phyloP scores from a whole-genome alignment of 2,888 invertebrate genomes.

The Torymus texanus region DNA sequence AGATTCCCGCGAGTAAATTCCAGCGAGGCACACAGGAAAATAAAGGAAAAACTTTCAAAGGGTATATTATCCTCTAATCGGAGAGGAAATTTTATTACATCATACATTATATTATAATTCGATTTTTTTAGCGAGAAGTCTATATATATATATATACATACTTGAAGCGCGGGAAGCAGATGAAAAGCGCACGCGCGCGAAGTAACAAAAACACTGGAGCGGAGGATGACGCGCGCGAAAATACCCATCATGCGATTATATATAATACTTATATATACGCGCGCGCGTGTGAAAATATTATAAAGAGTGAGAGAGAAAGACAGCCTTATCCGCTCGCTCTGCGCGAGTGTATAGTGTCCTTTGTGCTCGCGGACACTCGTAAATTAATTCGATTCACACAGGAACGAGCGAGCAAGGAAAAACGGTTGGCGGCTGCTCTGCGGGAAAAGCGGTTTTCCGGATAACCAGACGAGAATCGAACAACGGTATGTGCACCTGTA shows the following conservation, averaged over 20 bases:
- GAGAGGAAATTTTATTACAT: too few relatives aligned
- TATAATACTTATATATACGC: neutral
- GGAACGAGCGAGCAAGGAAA: too few relatives aligned
- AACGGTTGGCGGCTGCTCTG: slow-evolving; percentile 24
- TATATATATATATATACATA: too few relatives aligned
- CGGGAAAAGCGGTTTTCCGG: slow-evolving; percentile 33
- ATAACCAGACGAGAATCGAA: slow-evolving; percentile 35
- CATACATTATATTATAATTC: too few relatives aligned
- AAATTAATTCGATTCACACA: slow-evolving; percentile 6
- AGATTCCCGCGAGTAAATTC: slow-evolving; percentile 9
- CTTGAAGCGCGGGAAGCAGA: too few relatives aligned
- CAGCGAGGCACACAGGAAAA: neutral
- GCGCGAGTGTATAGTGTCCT: neutral
- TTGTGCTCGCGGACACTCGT: neutral
- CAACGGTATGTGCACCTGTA: neutral
- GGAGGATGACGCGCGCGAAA: neutral
- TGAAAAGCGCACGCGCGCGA: too few relatives aligned
- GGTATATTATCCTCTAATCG: too few relatives aligned
- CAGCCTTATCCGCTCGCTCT: slow-evolving; percentile 25
- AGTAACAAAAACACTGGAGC: neutral
- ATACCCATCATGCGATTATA: too few relatives aligned
- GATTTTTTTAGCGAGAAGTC: too few relatives aligned
- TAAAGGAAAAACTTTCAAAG: too few relatives aligned
- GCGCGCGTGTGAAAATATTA: neutral
- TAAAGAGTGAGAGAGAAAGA: slow-evolving; percentile 7